Percentiles rank a stretch among this genome's conserved stretches.
These are phyloP conservation scores for Numida meleagris DNA, from an alignment of 2,113 vertebrate genomes.

Conservation along the genomic window DNA sequence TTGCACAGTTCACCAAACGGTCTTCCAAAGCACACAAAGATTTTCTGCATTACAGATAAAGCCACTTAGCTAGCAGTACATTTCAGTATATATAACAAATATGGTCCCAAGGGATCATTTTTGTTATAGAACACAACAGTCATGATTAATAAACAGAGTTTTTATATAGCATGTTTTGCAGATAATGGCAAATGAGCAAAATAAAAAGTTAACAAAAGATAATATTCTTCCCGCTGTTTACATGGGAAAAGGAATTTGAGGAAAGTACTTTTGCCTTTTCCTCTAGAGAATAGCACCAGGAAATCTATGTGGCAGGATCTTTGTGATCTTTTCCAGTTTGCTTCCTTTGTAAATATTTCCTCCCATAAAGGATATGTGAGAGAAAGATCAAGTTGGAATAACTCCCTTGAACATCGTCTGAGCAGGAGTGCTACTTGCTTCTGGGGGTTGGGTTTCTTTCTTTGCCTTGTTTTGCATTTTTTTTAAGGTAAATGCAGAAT, in stretches of 20 bases:
- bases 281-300: not conserved
- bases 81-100: not conserved
- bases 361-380: not conserved
- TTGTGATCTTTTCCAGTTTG: not conserved
- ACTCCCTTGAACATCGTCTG: not conserved
- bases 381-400: not conserved
- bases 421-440: not conserved
- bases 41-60: constrained; percentile 16
- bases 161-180: not conserved
- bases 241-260: not conserved
- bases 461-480: not conserved
- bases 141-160: not conserved
- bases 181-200: not conserved
- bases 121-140: not conserved
- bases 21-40: not conserved
- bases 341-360: not conserved
- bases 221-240: not conserved
- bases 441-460: not conserved
- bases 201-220: not conserved
- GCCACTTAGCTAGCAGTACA: not conserved
- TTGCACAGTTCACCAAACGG: constrained; percentile 22
- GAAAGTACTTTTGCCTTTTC: not conserved
- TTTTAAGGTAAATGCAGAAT: not conserved
- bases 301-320: not conserved
- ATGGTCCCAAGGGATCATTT: not conserved